Base-by-base conservation (phyloP, 2,113 vertebrate genomes). In the Pedionomus torquatus region DNA sequence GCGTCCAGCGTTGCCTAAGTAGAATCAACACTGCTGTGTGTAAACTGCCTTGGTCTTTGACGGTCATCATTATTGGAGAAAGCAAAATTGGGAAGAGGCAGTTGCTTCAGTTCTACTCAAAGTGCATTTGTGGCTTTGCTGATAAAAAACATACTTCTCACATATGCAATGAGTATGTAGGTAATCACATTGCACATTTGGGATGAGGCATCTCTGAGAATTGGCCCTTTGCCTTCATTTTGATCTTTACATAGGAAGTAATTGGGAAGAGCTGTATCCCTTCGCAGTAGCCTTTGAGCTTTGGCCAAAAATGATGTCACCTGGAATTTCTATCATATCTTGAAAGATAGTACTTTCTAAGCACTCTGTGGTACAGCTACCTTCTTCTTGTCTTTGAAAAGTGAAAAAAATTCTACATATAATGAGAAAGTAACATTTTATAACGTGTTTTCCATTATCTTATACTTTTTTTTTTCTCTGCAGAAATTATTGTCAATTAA, bases 271-370 rank as follows among this genome's bases (percentile, higher is more conserved):
- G 87, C 89, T 96, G 83, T 84, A 76, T 89, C 48, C 48, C 48
- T 82, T 96, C 87, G 87, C 80, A 83, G 89, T 92, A 92, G 82
- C 77, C 95, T 97, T 97, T 96, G 91, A 95, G 75, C 87, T 93
- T 91, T 90, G 69, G 80, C 97, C 95, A 97, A 89, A 92, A 95
- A 81, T 97, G 72, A 97, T 89, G 87, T 95, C 92, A 96, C 74
- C 74, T 87, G 61, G 44, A 96, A 95, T 90, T 92, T 89, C 65
- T 94, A 35, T 79, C 31, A 5, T 46, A 19, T 93, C 80, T 96
- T 91, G 48, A 95, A 96, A 87, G 92, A 78, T 43, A 54, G 64
- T 76, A 33, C 83, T 95, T 95, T 89, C 72, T 87, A 89, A 92
- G 83, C 65, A 84, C 26, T 78, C 39, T 81, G 68, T 60, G n/a